phyloP scores from a whole-genome alignment of 2,797 vertebrate species.

The Naso thynnoides region DNA sequence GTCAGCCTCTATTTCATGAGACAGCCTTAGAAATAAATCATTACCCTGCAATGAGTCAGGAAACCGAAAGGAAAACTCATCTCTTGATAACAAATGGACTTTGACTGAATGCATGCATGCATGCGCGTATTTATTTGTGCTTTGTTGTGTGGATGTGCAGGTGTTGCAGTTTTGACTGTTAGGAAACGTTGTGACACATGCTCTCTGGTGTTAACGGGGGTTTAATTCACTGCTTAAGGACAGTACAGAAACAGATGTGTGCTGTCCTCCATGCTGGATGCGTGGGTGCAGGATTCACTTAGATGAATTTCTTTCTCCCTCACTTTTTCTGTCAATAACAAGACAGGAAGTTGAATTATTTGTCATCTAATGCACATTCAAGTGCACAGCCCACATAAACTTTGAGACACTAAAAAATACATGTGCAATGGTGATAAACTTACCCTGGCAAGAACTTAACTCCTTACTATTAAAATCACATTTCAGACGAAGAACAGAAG shows the following conservation, averaged over 20 bases:
- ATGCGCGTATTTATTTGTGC: neutral
- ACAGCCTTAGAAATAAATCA: constrained; percentile 61
- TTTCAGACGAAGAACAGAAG: neutral
- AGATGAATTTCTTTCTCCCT: neutral
- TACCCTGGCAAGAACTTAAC: neutral
- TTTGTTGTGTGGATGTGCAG: constrained; percentile 2
- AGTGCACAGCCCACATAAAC: neutral
- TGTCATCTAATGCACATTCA: neutral
- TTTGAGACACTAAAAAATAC: neutral
- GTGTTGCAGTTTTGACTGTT: constrained; percentile 26
- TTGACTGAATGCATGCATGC: neutral
- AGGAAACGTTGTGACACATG: constrained; percentile 6
- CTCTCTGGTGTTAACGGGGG: neutral
- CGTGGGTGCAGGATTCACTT: neutral
- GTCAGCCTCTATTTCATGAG: constrained; percentile 68
- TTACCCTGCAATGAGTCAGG: constrained; percentile 37
- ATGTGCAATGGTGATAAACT: neutral
- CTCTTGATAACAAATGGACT: constrained; percentile 8
- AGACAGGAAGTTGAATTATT: neutral
- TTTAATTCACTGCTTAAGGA: neutral
- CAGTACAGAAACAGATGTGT: constrained; percentile 4
- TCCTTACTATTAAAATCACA: neutral
- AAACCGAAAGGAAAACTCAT: constrained; percentile 40
- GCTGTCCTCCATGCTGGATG: neutral
- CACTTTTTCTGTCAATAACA: neutral